Evolutionary conservation across 2,797 vertebrate genomes (phyloP), one percentile per base, ranked within the genome.

Genomic region (Zonotrichia albicollis): DNA sequence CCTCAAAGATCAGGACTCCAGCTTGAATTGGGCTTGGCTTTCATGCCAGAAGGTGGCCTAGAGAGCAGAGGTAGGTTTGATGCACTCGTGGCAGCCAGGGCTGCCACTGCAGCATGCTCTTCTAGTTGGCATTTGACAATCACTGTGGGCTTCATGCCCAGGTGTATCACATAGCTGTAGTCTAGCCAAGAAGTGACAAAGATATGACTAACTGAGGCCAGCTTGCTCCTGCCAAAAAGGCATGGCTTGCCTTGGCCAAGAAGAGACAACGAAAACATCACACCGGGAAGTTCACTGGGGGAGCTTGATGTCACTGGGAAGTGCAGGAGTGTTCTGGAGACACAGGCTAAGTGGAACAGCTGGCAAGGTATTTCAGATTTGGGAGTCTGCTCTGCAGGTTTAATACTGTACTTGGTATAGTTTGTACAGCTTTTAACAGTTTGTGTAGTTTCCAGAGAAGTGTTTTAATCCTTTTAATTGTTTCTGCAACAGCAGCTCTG

Each of bases 111-210:
- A 93, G 53, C 65, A 27, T 51, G 78, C 66, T 72, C 16, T 38
- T 87, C 71, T 61, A 48, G 61, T 7, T 93, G 89, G 81, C 42
- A 80, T 80, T 95, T 92, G 90, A 79, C 95, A 93, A 70, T 66
- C 32, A 74, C 57, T 85, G 68, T 87, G 84, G 95, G 94, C 94
- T 92, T 92, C 48, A 17, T 89, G 95, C 91, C 94, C 61, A 89
- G 84, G 78, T 96, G 61, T 91, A 85, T 96, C 89, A 74, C 7
- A 1, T 40, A 95, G 84, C 91, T 83, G 75, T 71, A 83, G 89
- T 64, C 78, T 48, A 67, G 93, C 91, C 94, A 95, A 92, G 84
- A 65, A 75, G 61, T 91, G 95, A 96, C 19, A 25, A 94, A 89
- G 72, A 77, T 68, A 80, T 61, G 94, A 94, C 54, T 86, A 88